Evolutionary conservation across 1,140 invertebrate genomes (phyloP), one percentile per base, ranked within the genome.

Genomic region (Octopus bimaculoides): DNA sequence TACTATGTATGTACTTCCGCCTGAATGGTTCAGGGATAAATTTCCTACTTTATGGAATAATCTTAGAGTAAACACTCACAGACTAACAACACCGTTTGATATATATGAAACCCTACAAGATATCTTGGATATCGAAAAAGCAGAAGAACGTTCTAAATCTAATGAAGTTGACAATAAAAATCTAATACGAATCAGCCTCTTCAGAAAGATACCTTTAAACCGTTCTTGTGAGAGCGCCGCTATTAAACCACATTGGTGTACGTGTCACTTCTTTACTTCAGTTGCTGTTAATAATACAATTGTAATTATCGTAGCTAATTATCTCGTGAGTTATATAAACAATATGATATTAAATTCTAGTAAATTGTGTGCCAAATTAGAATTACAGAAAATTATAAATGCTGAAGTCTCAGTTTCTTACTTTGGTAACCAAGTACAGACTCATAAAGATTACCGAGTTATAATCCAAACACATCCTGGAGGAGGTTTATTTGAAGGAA

Each of bases 11-110:
- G 26, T 41, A 41, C 26, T 41, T 41, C 26, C 26, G 26, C 26
- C 26, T 3, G 26, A 41, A 41, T 93, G 92, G 89, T 95, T 96
- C 84, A 89, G 90, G 26, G 83, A 92, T 14, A 91, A 92, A 54
- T 93, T 94, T 88, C 92, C 93, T 0, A 84, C 92, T 52, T 92
- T 94, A 4, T 92, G 92, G 75, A 84, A 90, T 26, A 95, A 95
- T 82, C 86, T 98, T 14, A 90, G 90, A 78, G 85, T 87, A 14
- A 98, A 98, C 84, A 78, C 85, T 26, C 80, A 86, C 7, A 82
- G 89, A 69, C 81, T 92, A 10, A 90, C 90, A 10, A 91, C 91
- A 7, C 90, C 90, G 9, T 92, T 91, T 84, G 91, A 92, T 81
- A 83, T 92, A 8, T 88, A 91, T 79, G 88, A 87, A 75, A 91